phyloP scores from a whole-genome alignment of 2,113 vertebrate species.

The Eira barbara region DNA sequence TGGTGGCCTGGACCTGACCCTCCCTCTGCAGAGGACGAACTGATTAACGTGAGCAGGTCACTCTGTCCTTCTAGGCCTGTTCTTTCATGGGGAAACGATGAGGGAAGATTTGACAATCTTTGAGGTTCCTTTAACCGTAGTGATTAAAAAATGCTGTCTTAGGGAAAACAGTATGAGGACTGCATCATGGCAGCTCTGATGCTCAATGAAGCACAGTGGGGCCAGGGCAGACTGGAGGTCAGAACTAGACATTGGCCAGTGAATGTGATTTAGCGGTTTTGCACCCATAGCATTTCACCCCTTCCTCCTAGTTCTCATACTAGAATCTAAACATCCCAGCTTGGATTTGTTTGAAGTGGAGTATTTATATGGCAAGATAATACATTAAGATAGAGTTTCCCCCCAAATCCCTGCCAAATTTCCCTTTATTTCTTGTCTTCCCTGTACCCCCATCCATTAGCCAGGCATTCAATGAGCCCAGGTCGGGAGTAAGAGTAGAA shows the following conservation, averaged over 20 bases:
- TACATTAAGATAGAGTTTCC: background rate
- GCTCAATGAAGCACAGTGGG: background rate
- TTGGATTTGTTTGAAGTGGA: background rate
- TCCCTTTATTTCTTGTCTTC: background rate
- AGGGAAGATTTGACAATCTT: fast-evolving
- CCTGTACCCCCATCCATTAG: background rate
- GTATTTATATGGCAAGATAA: background rate
- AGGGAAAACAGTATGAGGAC: background rate
- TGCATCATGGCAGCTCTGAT: background rate
- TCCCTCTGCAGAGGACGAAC: background rate
- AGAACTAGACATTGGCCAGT: background rate
- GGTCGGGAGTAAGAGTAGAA: background rate
- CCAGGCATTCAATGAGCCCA: background rate
- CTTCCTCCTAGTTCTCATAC: background rate
- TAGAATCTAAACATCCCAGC: background rate
- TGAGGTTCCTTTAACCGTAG: background rate
- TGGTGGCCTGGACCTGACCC: background rate
- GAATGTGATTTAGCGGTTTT: background rate
- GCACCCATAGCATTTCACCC: background rate
- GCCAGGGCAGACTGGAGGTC: background rate
- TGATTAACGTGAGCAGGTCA: background rate
- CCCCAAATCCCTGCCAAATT: fast-evolving
- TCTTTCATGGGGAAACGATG: background rate
- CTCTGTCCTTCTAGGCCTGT: background rate
- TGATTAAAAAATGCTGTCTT: background rate